These are phyloP conservation scores for Rhinichthys osculus DNA, from an alignment of 2,797 vertebrate species.

Conservation along the genomic window DNA sequence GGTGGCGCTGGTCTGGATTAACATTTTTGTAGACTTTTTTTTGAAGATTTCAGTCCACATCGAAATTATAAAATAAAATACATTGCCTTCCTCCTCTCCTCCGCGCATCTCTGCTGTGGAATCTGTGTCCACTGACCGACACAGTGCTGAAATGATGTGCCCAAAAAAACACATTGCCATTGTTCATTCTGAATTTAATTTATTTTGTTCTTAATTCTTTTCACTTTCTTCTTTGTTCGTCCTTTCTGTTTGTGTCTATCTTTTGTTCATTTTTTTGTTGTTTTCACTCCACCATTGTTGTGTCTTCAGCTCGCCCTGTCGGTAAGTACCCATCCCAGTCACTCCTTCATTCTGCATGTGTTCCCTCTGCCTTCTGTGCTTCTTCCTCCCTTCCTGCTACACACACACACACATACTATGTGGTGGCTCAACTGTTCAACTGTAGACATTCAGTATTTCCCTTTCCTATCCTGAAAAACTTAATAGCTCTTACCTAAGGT, in stretches of 20 bases:
- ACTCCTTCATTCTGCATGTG: constrained; percentile 86
- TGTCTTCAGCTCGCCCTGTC: constrained; percentile 97
- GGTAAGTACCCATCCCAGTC: constrained; percentile 97
- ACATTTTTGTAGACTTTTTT: not conserved
- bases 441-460: constrained; percentile 25
- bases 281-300: constrained; percentile 96
- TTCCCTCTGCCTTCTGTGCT: constrained; percentile 61
- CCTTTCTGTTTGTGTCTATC: constrained; percentile 64
- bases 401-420: constrained; percentile 3
- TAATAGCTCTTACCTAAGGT: constrained; percentile 6
- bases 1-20: constrained; percentile 55
- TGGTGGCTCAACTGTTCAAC: constrained; percentile 13
- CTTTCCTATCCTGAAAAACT: not conserved
- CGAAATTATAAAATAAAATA: not conserved
- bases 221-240: constrained; percentile 40
- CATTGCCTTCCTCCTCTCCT: not conserved
- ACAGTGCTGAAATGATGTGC: constrained; percentile 76
- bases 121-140: constrained; percentile 68
- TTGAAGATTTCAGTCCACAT: not conserved
- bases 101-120: constrained; percentile 47
- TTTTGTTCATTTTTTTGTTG: constrained; percentile 76
- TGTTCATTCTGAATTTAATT: constrained; percentile 91
- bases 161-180: constrained; percentile 85
- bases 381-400: constrained; percentile 43
- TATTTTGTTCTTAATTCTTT: constrained; percentile 81